These are phyloP conservation scores for Syncerus caffer DNA, from an alignment of 2,797 vertebrate genomes.

Conservation along the genomic window DNA sequence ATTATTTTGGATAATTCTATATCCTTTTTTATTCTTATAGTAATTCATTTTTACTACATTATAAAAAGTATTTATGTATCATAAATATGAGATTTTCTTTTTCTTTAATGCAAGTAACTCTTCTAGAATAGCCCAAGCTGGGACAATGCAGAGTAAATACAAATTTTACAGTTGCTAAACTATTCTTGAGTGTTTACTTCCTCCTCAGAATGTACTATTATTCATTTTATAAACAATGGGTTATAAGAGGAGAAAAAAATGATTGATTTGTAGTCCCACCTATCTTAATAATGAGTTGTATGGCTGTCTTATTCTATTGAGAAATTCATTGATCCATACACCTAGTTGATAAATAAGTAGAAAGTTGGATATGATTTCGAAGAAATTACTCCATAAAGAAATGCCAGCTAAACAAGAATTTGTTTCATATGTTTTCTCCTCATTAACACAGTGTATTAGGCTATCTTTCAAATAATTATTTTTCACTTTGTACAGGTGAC, in stretches of 20 bases:
- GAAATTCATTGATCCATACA: not conserved
- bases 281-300: not conserved
- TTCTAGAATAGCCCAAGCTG: not conserved
- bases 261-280: not conserved
- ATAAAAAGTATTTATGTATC: not conserved
- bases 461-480: not conserved
- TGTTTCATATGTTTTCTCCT: not conserved
- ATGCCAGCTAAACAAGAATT: not conserved
- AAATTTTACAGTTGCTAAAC: not conserved
- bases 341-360: not conserved
- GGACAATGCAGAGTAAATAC: not conserved
- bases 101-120: not conserved
- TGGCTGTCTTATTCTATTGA: not conserved
- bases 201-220: not conserved
- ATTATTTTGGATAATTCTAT: not conserved
- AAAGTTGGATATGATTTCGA: conserved; percentile 5
- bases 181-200: not conserved
- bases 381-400: conserved; percentile 2
- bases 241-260: not conserved
- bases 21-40: not conserved
- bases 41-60: not conserved
- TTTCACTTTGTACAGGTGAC: not conserved
- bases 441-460: not conserved
- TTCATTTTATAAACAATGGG: conserved; percentile 29
- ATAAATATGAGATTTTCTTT: not conserved